Evolutionary conservation across 2,888 invertebrate species (phyloP).

Genomic region (Torymus tubicola): DNA sequence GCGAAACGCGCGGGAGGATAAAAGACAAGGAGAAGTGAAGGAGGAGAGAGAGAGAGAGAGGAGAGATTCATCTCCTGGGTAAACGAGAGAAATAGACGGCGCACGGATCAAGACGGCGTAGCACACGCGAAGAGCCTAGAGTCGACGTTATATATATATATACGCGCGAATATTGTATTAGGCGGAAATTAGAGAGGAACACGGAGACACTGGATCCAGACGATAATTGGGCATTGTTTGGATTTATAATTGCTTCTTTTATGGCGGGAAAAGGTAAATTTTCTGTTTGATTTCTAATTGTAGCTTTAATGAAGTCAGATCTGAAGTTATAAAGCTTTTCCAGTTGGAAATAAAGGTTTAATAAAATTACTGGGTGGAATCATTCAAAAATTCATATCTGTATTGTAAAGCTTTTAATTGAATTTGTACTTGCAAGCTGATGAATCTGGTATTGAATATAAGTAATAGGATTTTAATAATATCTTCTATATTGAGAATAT

Average conservation of each 20-base stretch:
- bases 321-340: no score
- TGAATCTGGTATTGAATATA: no score
- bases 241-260: conserved; percentile 17
- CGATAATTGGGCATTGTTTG: conserved; percentile 34
- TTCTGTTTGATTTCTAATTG: no score
- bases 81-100: conserved; percentile 32
- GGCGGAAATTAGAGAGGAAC: conserved; percentile 14
- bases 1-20: conserved; percentile 2
- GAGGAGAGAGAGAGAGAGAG: not conserved
- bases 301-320: no score
- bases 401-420: no score
- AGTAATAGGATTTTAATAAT: no score
- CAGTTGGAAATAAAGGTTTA: no score
- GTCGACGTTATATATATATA: not conserved
- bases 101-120: not conserved
- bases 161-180: conserved; percentile 7
- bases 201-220: not conserved
- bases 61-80: conserved; percentile 14
- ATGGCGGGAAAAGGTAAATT: no score
- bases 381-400: no score
- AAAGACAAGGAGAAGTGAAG: not conserved
- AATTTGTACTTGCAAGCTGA: no score
- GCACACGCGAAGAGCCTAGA: not conserved
- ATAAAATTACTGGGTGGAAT: no score
- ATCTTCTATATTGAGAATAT: no score